Base-by-base conservation (phyloP, 2,113 vertebrate genomes). In the Bombycilla garrulus region DNA sequence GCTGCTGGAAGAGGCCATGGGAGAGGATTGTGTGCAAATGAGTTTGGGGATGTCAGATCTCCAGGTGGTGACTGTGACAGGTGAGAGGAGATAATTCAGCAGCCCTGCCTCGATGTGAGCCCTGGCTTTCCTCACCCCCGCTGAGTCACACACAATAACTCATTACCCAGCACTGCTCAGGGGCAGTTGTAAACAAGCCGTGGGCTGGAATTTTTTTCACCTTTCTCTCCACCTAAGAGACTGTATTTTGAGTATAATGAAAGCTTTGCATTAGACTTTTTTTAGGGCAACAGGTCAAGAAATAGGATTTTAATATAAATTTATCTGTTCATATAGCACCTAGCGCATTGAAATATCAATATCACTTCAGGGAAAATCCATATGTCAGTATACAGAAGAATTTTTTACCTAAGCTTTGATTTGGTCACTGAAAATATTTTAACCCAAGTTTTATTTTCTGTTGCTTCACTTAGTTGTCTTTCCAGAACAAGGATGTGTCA, bases 81-180 rank as follows among this genome's bases (percentile, higher is more conserved):
- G 76, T 88, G 85, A 92, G 91, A 93, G 83, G 51, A 91, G 73
- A 89, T 73, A 86, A 95, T 80, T 70, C 29, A 36, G 64, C 69
- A 93, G 51, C 62, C 23, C 53, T 86, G 76, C 35, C 62, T 74
- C 5, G 5, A 51, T n/a, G 44, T 2, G 40, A 85, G 45, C 40
- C 42, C 57, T 64, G 85, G 56, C 48, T 78, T 61, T 58, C 57
- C 58, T 40, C 40, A 26, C n/a, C 21, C 21, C 82, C 61, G 72
- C 38, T 72, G 81, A 64, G 66, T 80, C 66, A 60, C 82, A 54
- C 20, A 28, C 58, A 84, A 82, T 87, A 65, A 87, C 79, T 92
- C 19, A 90, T 86, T 76, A 62, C 12, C 57, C 64, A 64, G 23
- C 12, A 3, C 58, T 79, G 69, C 31, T 86, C 57, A 51, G 50